Evolutionary conservation across 2,888 invertebrate species (phyloP), one percentile per base, ranked within the genome.

Genomic region (Sinohyriopsis cumingii): DNA sequence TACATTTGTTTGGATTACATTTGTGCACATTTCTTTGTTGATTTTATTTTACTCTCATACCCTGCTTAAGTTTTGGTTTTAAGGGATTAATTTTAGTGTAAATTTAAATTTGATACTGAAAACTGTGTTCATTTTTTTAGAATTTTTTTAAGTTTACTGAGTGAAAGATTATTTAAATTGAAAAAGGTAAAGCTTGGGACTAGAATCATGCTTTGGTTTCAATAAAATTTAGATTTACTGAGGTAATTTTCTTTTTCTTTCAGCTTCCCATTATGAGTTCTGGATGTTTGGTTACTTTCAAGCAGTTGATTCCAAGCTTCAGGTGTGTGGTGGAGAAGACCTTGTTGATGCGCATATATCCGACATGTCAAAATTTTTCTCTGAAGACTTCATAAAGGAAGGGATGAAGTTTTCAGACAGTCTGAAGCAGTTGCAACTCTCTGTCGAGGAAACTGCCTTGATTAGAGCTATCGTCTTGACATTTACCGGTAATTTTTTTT

Each of bases 401-500:
- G 53, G 61, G 20, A 54, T 75, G 28, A 33, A 56, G 15, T 75
- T 71, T 55, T 57, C 73, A 22, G 73, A 72, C n/a, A 73, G 57
- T 12, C 25, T 81, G 33, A 71, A 76, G 56, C 73, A 75, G 25
- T 65, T 81, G 20, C 60, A 77, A n/a, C 57, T 78, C 19, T 73
- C 73, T 18, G 53, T 74, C 22, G 80, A 80, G 56, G 81, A 81
- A 64, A 72, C 80, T 18, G 73, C 76, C 5, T 59, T 81, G 18
- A 55, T 81, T 20, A 64, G 80, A 63, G 81, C 76, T 6, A 75
- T 81, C 22, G 66, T 80, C 20, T 67, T 81, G 7, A 69, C 78
- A 28, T 80, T 71, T 56, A 76, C 77, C 65, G 81, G 81, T 81
- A 68, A 28, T 68, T 61, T 20, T 18, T 60, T 9, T 9, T 12